Percentiles rank a stretch among this genome's conserved stretches.
phyloP scores from a whole-genome alignment of 2,797 vertebrate species.

The Gouania willdenowi region DNA sequence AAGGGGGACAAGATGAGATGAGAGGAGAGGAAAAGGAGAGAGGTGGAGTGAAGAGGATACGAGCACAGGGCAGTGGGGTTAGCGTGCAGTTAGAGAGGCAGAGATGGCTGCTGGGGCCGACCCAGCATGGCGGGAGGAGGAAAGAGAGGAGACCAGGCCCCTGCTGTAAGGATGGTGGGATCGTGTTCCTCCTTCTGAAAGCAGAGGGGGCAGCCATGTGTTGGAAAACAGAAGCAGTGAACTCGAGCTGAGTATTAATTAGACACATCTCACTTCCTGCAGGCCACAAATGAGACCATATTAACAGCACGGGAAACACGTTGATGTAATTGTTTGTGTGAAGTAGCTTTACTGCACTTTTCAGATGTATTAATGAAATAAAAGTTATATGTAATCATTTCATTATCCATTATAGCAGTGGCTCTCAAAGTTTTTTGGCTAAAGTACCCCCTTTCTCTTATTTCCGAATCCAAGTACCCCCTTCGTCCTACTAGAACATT shows the following conservation, averaged over 20 bases:
- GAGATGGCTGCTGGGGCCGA: conserved; percentile 60
- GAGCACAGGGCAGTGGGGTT: conserved; percentile 49
- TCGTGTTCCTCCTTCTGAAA: conserved; percentile 68
- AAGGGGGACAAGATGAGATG: conserved; percentile 40
- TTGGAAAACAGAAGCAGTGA: conserved; percentile 70
- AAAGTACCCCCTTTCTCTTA: too few relatives aligned
- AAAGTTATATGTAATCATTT: conserved; percentile 37
- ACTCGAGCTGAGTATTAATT: conserved; percentile 76
- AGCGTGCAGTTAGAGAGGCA: conserved; percentile 38
- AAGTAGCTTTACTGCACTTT: too few relatives aligned
- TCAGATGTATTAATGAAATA: conserved; percentile 39
- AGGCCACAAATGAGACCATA: conserved; percentile 54
- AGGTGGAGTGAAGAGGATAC: conserved; percentile 64
- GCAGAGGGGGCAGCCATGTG: conserved; percentile 47
- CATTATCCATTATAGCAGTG: conserved; percentile 44
- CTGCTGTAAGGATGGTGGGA: conserved; percentile 62
- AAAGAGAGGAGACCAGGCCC: conserved; percentile 48
- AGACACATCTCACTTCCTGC: conserved; percentile 70
- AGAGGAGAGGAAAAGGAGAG: conserved; percentile 32
- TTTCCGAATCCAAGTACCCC: too few relatives aligned
- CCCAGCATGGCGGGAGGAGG: conserved; percentile 38
- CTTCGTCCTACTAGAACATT: too few relatives aligned
- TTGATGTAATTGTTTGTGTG: conserved; percentile 32
- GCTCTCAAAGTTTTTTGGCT: too few relatives aligned
- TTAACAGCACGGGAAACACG: conserved; percentile 27